Evolutionary conservation across 2,797 vertebrate genomes (phyloP).

Genomic region (Orientallactaga sibirica): DNA sequence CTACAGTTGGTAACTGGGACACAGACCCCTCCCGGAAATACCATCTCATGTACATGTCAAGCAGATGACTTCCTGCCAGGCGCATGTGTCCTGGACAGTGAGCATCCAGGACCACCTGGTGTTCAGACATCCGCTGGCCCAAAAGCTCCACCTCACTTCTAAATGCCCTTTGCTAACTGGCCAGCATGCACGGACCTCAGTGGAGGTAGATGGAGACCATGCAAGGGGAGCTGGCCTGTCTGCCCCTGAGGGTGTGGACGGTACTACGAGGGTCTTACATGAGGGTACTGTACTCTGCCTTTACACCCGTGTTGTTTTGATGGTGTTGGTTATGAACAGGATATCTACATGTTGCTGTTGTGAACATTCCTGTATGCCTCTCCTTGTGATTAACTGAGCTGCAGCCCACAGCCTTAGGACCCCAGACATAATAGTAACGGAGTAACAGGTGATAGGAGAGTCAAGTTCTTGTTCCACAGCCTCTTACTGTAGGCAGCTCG

Average conservation of each 20-base stretch:
- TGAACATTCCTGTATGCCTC: constrained; percentile 84
- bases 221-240: constrained; percentile 87
- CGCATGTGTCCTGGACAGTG: neutral
- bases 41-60: neutral
- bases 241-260: constrained; percentile 87
- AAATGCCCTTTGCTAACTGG: constrained; percentile 86
- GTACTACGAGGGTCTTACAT: constrained; percentile 86
- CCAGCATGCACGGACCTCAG: constrained; percentile 92
- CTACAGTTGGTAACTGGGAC: constrained; percentile 70
- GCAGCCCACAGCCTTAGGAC: constrained; percentile 85
- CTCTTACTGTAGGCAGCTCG: constrained; percentile 50
- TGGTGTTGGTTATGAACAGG: constrained; percentile 85
- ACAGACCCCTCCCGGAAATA: constrained; percentile 70
- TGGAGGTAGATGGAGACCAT: constrained; percentile 86
- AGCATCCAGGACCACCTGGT: neutral
- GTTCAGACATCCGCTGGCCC: neutral
- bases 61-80: constrained; percentile 65
- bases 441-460: constrained; percentile 72
- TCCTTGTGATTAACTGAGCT: constrained; percentile 87
- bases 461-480: constrained; percentile 82
- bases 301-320: constrained; percentile 78
- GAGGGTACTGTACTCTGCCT: constrained; percentile 89
- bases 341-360: constrained; percentile 80
- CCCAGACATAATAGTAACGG: constrained; percentile 63
- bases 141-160: constrained; percentile 81